These are phyloP conservation scores for Heterodera filipjevi DNA, from an alignment of 2,888 invertebrate species.

Conservation along the genomic window DNA sequence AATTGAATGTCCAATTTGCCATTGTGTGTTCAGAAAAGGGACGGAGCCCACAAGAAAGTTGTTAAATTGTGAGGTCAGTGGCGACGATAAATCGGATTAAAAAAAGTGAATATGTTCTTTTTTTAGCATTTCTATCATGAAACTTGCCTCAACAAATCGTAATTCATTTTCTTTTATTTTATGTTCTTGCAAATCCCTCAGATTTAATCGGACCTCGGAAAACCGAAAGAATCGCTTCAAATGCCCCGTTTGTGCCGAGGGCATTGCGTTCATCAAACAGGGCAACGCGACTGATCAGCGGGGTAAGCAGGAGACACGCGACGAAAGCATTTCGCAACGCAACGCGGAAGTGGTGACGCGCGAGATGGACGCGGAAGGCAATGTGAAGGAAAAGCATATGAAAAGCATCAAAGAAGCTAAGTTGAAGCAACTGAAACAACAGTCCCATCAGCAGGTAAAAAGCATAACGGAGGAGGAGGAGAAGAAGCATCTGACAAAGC, in stretches of 20 bases:
- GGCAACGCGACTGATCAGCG: not conserved
- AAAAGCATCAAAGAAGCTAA: not conserved
- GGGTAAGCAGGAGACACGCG: too few species aligned
- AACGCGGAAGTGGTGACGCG: not conserved
- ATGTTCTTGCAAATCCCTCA: not conserved
- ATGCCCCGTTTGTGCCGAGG: not conserved
- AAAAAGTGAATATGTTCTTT: not conserved
- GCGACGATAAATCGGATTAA: not conserved
- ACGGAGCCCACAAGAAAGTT: not conserved
- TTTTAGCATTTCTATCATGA: not conserved
- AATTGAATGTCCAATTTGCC: not conserved
- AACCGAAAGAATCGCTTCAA: not conserved
- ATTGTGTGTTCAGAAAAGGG: not conserved
- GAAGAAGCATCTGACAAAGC: too few species aligned
- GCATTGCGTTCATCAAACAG: not conserved
- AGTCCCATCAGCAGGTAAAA: not conserved
- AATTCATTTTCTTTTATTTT: not conserved
- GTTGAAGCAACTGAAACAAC: not conserved
- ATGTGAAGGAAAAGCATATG: not conserved
- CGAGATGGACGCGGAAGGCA: not conserved
- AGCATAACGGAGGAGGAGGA: not conserved
- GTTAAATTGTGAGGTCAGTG: not conserved
- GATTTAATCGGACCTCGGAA: not conserved
- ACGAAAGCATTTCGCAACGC: not conserved
- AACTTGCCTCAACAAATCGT: not conserved